Base-by-base conservation (phyloP, 2,113 vertebrate species). In the Cairina moschata region DNA sequence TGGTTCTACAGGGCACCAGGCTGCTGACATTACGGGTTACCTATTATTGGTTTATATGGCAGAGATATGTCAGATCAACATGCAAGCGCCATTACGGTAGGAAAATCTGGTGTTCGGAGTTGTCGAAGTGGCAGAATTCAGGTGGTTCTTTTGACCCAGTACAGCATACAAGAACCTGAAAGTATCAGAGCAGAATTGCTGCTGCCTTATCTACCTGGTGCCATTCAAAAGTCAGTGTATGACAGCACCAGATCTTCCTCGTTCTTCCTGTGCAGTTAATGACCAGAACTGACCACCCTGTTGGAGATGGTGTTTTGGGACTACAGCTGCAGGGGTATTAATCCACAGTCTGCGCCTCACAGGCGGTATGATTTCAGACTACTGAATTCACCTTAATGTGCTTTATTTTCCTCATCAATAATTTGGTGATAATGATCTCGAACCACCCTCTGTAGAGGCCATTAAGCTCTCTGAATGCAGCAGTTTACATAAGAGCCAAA, bases 401-500 rank as follows among this genome's bases (percentile, higher is more conserved):
- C 29, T 82, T 78, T 74, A 44, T 83, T 95, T 96, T 76, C 36
- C 20, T 11, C 32, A 50, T 73, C 17, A 40, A 0, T 90, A 81
- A 81, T 85, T 59, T 74, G 52, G 7, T n/a, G 25, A 17, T 83
- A 74, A 42, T 88, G 68, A 54, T 90, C 84, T 90, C 31, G 77
- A 38, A 40, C 77, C 18, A 55, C 7, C 3, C 13, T 80, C 36
- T 80, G 21, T 44, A 55, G 55, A 91, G 38, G 26, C 56, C 4
- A 2, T 23, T 59, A 60, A 66, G 63, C 44, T 42, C 32, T 67
- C 38, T 1, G 2, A 42, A 63, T 38, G 58, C 75, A 3, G 1
- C 59, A 46, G 26, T 60, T 87, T 60, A 44, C 0, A 0, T 62
- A 72, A 59, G 44, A 85, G 40, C 71, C 73, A 48, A 65, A 59